Evolutionary conservation across 2,797 vertebrate genomes (phyloP).

Genomic region (Pangasius sanitwongsei): DNA sequence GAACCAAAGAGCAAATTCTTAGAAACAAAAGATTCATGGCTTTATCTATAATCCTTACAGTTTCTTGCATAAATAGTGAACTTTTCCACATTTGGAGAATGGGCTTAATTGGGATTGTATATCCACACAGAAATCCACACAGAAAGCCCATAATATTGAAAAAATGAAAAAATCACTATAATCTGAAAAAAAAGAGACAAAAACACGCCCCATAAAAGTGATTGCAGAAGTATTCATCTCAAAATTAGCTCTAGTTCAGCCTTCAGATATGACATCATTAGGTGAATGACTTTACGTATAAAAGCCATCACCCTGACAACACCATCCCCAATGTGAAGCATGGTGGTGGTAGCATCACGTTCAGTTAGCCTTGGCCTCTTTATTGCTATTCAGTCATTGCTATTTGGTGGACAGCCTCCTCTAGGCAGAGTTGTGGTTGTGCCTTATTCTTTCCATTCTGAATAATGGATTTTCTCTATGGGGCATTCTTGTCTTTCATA

Average conservation of each 20-base stretch:
- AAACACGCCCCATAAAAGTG: background rate
- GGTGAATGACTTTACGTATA: background rate
- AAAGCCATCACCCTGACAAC: background rate
- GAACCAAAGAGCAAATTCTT: background rate
- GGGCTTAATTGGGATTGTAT: background rate
- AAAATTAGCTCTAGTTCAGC: background rate
- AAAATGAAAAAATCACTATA: background rate
- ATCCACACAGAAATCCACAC: background rate
- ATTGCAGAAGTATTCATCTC: too few species aligned
- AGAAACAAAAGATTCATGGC: constrained; percentile 1
- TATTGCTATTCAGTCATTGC: too few species aligned
- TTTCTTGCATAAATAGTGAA: background rate
- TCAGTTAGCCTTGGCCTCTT: background rate
- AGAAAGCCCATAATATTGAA: background rate
- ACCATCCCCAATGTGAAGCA: background rate
- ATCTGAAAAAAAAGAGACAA: background rate
- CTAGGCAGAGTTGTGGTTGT: too few species aligned
- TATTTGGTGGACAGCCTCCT: too few species aligned
- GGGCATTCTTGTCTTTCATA: too few species aligned
- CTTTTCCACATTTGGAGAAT: too few species aligned
- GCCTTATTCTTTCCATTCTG: too few species aligned
- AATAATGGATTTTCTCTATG: too few species aligned
- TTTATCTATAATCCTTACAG: background rate
- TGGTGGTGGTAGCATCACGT: background rate
- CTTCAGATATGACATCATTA: background rate